Evolutionary conservation across 2,797 vertebrate genomes (phyloP), one percentile per base, ranked within the genome.

Genomic region (Sardinella longiceps): DNA sequence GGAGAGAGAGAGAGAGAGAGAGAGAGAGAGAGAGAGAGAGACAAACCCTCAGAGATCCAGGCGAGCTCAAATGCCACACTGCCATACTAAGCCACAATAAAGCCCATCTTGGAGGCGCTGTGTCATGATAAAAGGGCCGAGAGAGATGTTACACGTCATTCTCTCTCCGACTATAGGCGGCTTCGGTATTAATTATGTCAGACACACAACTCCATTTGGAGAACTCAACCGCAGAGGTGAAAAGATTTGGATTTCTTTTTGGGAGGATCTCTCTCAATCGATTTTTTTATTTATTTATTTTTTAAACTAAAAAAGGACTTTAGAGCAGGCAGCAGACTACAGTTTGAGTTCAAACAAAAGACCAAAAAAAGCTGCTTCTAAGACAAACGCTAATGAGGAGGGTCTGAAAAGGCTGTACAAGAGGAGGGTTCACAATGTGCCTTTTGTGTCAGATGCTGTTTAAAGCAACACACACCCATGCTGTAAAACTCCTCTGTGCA

Each of bases 21-120:
- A 74, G 87, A 89, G 87, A 88, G 87, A 81, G 89, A 91, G 87
- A 86, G 91, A 91, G 89, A 85, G 81, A 86, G 85, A 90, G 89
- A 92, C 85, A 48, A 1, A 14, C 12, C 58, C 93, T 93, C 91
- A 94, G 92, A 94, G 91, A 86, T 86, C 81, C 83, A 88, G 58
- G n/a, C n/a, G 6, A 23, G 53, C 53, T 56, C 53, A 23, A 56
- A 56, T n/a, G 53, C 53, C 53, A 56, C 4, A 4, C 51, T n/a
- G 53, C 53, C 18, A 5, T 56, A 20, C 53, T 6, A n/a, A 56
- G 48, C 48, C 48, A 15, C 48, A 23, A 20, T 4, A 56, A 56
- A 56, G 53, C 53, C 20, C 5, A 6, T 56, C 20, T 20, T 56
- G 15, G 51, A 4, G 4, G 5, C 3, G 18, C 20, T 20, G 53